Evolutionary conservation across 2,888 invertebrate species (phyloP).

Genomic region (Orthonychiurus folsomi): DNA sequence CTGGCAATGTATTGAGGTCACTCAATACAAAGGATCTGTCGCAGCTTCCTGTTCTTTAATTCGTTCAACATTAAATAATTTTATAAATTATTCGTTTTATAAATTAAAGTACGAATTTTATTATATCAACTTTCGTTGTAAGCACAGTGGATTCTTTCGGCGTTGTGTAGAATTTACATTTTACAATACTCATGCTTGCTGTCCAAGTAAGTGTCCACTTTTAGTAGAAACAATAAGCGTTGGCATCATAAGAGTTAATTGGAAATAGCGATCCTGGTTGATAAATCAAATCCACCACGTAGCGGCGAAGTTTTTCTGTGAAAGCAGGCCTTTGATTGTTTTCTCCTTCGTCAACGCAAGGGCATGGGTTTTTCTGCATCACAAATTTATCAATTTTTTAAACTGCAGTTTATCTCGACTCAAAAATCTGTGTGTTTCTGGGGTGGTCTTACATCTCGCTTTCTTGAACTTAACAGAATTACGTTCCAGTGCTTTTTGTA

Average conservation of each 20-base stretch:
- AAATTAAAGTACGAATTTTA: not conserved
- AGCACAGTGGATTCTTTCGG: not conserved
- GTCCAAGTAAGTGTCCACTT: not conserved
- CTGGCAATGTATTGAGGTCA: too few relatives aligned
- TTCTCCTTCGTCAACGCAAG: constrained; percentile 12
- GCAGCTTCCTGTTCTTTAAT: too few relatives aligned
- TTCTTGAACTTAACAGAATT: constrained; percentile 45
- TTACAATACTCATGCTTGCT: too few relatives aligned
- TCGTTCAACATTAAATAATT: not conserved
- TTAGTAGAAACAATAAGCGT: constrained; percentile 25
- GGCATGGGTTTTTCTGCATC: not conserved
- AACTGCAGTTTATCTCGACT: too few relatives aligned
- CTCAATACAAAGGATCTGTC: too few relatives aligned
- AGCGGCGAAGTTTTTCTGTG: constrained; percentile 26
- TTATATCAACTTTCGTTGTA: not conserved
- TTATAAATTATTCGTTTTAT: not conserved
- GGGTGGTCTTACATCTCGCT: constrained; percentile 12
- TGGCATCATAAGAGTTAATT: constrained; percentile 28
- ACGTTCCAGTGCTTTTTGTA: constrained; percentile 57
- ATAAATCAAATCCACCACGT: constrained; percentile 32
- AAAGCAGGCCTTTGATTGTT: constrained; percentile 10
- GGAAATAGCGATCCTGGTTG: constrained; percentile 32
- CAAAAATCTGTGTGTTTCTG: too few relatives aligned
- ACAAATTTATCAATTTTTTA: not conserved
- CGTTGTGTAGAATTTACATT: too few relatives aligned